Percentiles rank a stretch among this genome's conserved stretches.
phyloP scores from a whole-genome alignment of 2,888 invertebrate species.

The Sabellastarte sp. region DNA sequence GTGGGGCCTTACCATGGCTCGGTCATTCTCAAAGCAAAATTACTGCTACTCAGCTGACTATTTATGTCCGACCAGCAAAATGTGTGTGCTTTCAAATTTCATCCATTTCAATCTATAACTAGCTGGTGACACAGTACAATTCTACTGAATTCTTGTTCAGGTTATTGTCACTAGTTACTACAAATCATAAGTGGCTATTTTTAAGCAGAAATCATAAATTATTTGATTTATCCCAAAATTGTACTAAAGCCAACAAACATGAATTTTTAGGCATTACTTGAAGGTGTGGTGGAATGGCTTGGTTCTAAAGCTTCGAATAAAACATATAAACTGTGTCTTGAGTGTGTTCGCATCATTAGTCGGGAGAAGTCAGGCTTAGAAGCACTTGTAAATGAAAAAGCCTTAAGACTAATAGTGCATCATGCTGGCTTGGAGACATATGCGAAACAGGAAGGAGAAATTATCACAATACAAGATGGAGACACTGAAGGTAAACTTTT shows the following conservation, averaged over 20 bases:
- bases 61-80: too few species aligned
- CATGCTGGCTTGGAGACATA: slow-evolving; percentile 49
- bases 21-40: too few species aligned
- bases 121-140: too few species aligned
- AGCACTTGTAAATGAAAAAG: slow-evolving; percentile 40
- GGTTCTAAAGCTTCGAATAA: slow-evolving; percentile 4
- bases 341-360: slow-evolving; percentile 49
- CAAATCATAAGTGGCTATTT: too few species aligned
- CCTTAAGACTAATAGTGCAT: slow-evolving; percentile 40
- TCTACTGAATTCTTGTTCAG: too few species aligned
- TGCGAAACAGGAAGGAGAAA: slow-evolving; percentile 38
- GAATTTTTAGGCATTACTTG: slow-evolving; percentile 19
- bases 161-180: too few species aligned
- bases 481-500: slow-evolving; percentile 41
- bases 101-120: too few species aligned
- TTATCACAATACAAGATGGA: slow-evolving; percentile 40
- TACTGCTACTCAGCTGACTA: too few species aligned
- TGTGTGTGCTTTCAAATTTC: too few species aligned
- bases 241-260: neutral
- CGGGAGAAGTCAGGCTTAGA: slow-evolving; percentile 52
- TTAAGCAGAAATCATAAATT: too few species aligned
- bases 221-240: too few species aligned
- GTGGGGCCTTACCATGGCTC: too few species aligned
- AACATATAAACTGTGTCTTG: slow-evolving; percentile 37
- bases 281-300: slow-evolving; percentile 16